These are phyloP conservation scores for Muricea muricata DNA, from an alignment of 92 coral and sea anemone species.

Conservation along the genomic window DNA sequence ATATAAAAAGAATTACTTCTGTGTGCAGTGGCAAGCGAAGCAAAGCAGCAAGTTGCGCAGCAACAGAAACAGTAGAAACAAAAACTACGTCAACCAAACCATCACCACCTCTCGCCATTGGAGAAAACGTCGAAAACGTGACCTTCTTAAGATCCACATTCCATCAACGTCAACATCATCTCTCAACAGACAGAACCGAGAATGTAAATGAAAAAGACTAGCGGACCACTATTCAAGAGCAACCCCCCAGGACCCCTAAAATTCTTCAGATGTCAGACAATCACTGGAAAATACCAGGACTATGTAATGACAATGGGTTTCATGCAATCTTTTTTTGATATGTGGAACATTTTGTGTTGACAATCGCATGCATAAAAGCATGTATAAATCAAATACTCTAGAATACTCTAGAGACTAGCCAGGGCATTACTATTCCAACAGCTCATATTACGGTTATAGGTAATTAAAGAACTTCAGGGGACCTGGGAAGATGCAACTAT, in stretches of 20 bases:
- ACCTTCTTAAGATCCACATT: not conserved
- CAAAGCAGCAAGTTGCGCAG: not conserved
- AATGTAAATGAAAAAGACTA: not conserved
- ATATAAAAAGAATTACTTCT: constrained; percentile 24
- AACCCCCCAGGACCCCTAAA: not conserved
- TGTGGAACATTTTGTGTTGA: too few species aligned
- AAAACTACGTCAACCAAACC: not conserved
- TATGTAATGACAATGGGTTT: not conserved
- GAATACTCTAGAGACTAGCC: too few species aligned
- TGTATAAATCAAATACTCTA: too few species aligned
- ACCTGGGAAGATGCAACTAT: too few species aligned
- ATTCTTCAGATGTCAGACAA: not conserved
- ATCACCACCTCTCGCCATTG: not conserved
- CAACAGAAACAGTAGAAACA: not conserved
- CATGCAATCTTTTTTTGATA: not conserved
- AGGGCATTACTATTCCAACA: too few species aligned
- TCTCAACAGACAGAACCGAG: not conserved
- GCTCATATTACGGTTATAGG: too few species aligned
- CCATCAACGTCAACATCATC: too few species aligned
- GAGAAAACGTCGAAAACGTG: not conserved
- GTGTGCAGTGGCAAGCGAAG: too few species aligned
- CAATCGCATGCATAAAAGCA: too few species aligned
- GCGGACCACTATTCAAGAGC: constrained; percentile 11
- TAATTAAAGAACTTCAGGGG: too few species aligned
- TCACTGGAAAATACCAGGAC: not conserved